phyloP scores from a whole-genome alignment of 2,113 vertebrate species.

The Apodemus sylvaticus region DNA sequence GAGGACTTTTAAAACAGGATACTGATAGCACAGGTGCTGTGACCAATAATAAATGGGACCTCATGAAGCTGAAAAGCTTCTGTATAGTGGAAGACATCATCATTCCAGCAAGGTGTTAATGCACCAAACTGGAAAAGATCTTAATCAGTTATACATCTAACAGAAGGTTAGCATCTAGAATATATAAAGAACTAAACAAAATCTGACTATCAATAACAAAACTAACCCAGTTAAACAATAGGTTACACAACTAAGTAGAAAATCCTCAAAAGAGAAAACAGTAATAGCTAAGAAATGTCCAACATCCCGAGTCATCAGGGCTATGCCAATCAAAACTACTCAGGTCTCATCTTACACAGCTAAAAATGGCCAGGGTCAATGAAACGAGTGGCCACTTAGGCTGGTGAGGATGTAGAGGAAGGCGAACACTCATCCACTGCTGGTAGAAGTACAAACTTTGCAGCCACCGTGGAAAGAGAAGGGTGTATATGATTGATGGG shows the following conservation, averaged over 20 bases:
- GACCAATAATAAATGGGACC: neutral
- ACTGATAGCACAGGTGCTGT: no score
- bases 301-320: neutral
- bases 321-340: neutral
- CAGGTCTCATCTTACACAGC: neutral
- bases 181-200: neutral
- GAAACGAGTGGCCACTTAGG: neutral
- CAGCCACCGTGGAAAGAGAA: neutral
- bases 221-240: neutral
- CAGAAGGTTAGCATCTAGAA: neutral
- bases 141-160: neutral
- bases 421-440: neutral
- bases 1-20: no score
- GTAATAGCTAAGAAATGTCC: neutral
- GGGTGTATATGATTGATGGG: neutral
- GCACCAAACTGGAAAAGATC: neutral
- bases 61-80: neutral
- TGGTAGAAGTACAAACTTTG: neutral
- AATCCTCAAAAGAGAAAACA: neutral
- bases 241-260: neutral
- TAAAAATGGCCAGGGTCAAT: neutral
- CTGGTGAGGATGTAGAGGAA: neutral
- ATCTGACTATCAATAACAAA: neutral
- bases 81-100: neutral
- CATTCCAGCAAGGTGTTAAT: neutral